Base-by-base conservation (phyloP, 2,113 vertebrate species). In the Paradoxurus hermaphroditus region DNA sequence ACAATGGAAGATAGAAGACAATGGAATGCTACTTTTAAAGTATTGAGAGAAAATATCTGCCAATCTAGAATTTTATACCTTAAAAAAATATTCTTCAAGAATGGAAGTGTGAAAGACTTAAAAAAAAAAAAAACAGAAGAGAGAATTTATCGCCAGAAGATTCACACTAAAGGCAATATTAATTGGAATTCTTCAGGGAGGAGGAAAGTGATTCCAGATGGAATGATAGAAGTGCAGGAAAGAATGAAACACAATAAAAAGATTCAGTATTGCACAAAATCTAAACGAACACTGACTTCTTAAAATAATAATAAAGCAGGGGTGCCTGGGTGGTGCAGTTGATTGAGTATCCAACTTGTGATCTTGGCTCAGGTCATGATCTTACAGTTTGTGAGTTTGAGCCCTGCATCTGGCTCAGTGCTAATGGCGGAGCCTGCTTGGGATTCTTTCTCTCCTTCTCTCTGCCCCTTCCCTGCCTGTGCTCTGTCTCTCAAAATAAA, bases 231-330 rank as follows among this genome's bases (percentile, higher is more conserved):
- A 29, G 44, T 34, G 1, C 25, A 65, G 44, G 25, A 90, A 83
- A 51, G 34, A 93, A 56, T 92, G 41, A 86, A 70, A 46, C 41
- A 91, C 18, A 94, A 72, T 56, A 62, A 34, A 78, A 90, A 93
- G 51, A 12, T 62, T 85, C 11, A 49, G 10, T 73, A 65, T 77
- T n/a, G n/a, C n/a, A n/a, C n/a, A n/a, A 53, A 90, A 91, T 65
- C 5, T 90, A 86, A 81, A 44, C 92, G 39, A 90, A 86, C 70
- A 65, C 23, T 49, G 15, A 56, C 25, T 39, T 4, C 62, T 89
- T 89, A 85, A 94, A 91, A 68, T 36, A 83, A 36, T 67, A 78
- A 91, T 94, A 78, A 77, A 87, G 88, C 21, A 59, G 56, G 56
- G 56, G 56, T 21, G 9, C 56, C 56, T 59, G 56, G 56, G 56